These are phyloP conservation scores for Parapsyche elsis DNA, from an alignment of 1,140 invertebrate species.

Conservation along the genomic window DNA sequence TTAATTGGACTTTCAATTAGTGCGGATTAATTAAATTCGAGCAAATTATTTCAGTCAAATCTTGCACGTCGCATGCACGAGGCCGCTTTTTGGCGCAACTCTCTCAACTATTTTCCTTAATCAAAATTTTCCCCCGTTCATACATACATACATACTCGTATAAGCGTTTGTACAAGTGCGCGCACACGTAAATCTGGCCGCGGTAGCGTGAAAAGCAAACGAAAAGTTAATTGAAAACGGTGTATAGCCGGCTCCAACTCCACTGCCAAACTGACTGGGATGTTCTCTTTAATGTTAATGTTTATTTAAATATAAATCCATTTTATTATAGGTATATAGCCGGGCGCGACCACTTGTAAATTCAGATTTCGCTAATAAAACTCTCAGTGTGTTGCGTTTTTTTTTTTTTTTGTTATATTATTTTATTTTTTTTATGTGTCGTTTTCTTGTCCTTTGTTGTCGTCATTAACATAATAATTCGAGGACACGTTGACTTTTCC, in stretches of 20 bases:
- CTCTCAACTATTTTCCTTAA: slow-evolving; percentile 14
- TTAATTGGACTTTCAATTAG: not conserved
- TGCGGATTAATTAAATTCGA: not conserved
- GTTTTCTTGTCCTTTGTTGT: not conserved
- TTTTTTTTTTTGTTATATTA: not conserved
- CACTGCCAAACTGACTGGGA: not conserved
- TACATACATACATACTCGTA: not conserved
- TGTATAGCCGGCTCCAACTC: not conserved
- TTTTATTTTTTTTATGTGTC: not conserved
- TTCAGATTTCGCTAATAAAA: slow-evolving; percentile 14
- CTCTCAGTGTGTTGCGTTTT: not conserved
- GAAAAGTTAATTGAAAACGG: slow-evolving; percentile 45
- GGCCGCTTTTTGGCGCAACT: not conserved
- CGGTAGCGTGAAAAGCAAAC: slow-evolving; percentile 33
- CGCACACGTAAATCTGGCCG: not conserved
- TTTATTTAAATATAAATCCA: slow-evolving; percentile 32
- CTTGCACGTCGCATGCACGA: not conserved
- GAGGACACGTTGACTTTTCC: not conserved
- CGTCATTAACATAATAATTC: slow-evolving; percentile 4
- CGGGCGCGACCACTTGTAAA: not conserved
- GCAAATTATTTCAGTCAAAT: not conserved
- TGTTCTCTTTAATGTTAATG: slow-evolving; percentile 27
- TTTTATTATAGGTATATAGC: not conserved
- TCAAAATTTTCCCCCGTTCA: not conserved
- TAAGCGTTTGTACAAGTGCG: not conserved